These are phyloP conservation scores for Dicentrarchus labrax DNA, from an alignment of 2,113 vertebrate species.

Conservation along the genomic window DNA sequence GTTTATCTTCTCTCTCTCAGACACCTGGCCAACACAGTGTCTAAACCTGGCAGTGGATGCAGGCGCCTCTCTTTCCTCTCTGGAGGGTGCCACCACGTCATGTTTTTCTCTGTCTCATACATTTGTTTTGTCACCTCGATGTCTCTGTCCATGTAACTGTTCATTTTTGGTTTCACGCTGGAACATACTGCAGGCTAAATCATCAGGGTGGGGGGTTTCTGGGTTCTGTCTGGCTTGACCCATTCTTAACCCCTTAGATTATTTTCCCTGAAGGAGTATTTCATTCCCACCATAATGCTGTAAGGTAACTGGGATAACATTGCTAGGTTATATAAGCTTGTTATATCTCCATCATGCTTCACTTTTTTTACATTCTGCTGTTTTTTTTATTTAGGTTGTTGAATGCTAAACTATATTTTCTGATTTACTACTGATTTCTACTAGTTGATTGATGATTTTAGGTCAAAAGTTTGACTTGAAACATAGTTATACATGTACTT, in stretches of 20 bases:
- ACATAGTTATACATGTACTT: too few species aligned
- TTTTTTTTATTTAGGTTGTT: neutral
- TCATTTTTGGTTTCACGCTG: neutral
- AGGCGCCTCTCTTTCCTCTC: neutral
- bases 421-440: too few species aligned
- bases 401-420: too few species aligned
- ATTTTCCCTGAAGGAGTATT: too few species aligned
- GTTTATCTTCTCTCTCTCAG: constrained; percentile 23
- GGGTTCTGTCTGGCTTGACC: neutral
- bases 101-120: neutral
- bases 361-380: neutral
- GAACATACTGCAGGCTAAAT: neutral
- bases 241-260: too few species aligned
- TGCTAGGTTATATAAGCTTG: neutral
- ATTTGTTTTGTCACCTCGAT: neutral
- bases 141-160: neutral
- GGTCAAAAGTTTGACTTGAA: too few species aligned
- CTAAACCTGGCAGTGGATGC: constrained; percentile 11
- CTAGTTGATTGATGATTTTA: too few species aligned
- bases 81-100: constrained; percentile 1
- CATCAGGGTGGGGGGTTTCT: neutral
- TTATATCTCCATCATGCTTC: neutral
- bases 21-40: neutral
- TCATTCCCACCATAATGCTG: neutral
- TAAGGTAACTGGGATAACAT: neutral